Percentiles rank a stretch among this genome's conserved stretches.
Evolutionary conservation across 2,797 vertebrate genomes (phyloP).

Genomic region (Tokudaia tokunoshimensis): DNA sequence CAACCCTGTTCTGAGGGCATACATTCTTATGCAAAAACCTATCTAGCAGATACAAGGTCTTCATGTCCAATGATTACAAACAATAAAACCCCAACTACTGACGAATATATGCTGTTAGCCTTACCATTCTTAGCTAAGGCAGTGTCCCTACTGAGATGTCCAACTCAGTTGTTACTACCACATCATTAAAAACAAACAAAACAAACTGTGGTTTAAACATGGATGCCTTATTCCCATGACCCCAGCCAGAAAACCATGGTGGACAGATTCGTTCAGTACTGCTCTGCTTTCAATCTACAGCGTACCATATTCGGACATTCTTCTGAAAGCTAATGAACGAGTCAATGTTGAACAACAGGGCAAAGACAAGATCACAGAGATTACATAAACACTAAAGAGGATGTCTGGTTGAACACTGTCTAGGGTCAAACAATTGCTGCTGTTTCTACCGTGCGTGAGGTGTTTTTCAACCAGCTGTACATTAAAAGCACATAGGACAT

Average conservation of each 20-base stretch:
- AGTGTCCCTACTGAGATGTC: background rate
- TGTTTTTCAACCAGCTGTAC: background rate
- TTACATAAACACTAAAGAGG: background rate
- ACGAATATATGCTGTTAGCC: background rate
- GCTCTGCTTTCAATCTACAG: constrained; percentile 32
- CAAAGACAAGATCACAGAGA: background rate
- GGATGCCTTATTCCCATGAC: background rate
- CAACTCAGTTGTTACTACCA: constrained; percentile 26
- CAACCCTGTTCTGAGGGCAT: background rate
- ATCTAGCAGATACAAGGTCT: background rate
- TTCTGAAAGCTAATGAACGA: background rate
- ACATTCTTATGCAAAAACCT: background rate
- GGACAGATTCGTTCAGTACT: background rate
- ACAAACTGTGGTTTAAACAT: background rate
- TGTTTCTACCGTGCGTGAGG: accelerated
- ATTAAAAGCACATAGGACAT: background rate
- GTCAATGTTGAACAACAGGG: background rate
- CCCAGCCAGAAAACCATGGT: background rate
- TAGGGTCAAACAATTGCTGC: background rate
- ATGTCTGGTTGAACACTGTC: background rate
- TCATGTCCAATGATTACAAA: background rate
- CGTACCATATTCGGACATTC: background rate
- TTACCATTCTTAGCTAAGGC: background rate
- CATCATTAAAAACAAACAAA: background rate
- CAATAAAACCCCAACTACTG: constrained; percentile 19